Evolutionary conservation across 1,140 invertebrate species (phyloP).

Genomic region (Acromyrmex heyeri): DNA sequence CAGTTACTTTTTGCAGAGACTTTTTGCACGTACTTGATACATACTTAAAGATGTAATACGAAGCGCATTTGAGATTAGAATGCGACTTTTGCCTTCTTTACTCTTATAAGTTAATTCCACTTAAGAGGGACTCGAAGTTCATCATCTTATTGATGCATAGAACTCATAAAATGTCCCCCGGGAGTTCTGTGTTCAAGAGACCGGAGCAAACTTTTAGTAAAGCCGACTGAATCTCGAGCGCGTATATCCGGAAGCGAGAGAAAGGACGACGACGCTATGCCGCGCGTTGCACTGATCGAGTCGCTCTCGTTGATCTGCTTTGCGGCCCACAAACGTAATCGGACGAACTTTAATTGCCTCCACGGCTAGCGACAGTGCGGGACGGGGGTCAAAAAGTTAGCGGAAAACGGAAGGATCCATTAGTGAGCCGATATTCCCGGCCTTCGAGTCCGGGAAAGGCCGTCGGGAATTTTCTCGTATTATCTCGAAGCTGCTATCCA

Average conservation of each 20-base stretch:
- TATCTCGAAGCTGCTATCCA: constrained; percentile 58
- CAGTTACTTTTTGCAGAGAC: too few species aligned
- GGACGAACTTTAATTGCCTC: constrained; percentile 61
- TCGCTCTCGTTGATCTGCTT: constrained; percentile 54
- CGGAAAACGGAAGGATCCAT: constrained; percentile 61
- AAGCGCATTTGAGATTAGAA: not conserved
- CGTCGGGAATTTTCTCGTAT: constrained; percentile 62
- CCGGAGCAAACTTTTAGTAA: not conserved
- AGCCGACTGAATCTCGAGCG: not conserved
- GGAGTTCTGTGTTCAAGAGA: not conserved
- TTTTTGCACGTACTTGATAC: too few species aligned
- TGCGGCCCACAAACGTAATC: constrained; percentile 45
- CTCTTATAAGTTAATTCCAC: constrained; percentile 3
- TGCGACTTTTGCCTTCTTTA: not conserved
- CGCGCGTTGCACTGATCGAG: constrained; percentile 14
- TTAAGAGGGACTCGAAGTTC: not conserved
- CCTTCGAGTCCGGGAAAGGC: constrained; percentile 2
- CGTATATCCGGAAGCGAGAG: constrained; percentile 10
- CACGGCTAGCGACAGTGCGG: not conserved
- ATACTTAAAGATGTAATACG: not conserved
- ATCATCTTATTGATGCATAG: constrained; percentile 28
- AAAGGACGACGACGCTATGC: constrained; percentile 18
- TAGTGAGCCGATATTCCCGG: constrained; percentile 60
- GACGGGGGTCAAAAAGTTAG: constrained; percentile 48
- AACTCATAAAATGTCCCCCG: constrained; percentile 10